Conservation (phyloP, 2,113 vertebrate genomes). For the Seriola aureovittata region DNA sequence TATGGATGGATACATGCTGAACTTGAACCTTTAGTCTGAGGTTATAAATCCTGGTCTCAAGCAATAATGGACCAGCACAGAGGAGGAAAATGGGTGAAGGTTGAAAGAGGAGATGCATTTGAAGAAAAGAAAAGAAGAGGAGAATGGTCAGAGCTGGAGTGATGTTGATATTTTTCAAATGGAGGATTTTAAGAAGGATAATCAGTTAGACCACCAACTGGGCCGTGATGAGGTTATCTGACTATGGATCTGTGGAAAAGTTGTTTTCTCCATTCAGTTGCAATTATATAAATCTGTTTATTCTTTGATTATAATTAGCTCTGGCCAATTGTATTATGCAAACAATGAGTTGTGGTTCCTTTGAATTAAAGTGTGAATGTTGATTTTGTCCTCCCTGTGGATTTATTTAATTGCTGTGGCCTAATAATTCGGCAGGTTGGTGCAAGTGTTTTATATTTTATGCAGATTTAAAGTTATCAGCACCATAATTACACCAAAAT, state of each 20-base stretch:
- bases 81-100: not conserved
- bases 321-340: not conserved
- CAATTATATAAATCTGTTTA: constrained; percentile 5
- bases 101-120: not conserved
- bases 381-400: constrained; percentile 22
- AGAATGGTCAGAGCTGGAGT: not conserved
- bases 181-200: not conserved
- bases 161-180: not conserved
- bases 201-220: not conserved
- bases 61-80: not conserved
- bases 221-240: not conserved
- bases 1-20: constrained; percentile 12
- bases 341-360: constrained; percentile 2
- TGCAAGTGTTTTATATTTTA: constrained; percentile 7
- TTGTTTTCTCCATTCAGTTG: not conserved
- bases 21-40: not conserved
- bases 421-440: not conserved
- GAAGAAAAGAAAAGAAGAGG: not conserved
- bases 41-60: not conserved
- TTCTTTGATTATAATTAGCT: constrained; percentile 11
- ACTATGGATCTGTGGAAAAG: not conserved
- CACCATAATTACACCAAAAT: not conserved
- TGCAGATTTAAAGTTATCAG: constrained; percentile 9
- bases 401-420: constrained; percentile 9
- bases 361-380: constrained; percentile 16